Evolutionary conservation across 1,140 invertebrate species (phyloP).

Genomic region (Hycleus phaleratus): DNA sequence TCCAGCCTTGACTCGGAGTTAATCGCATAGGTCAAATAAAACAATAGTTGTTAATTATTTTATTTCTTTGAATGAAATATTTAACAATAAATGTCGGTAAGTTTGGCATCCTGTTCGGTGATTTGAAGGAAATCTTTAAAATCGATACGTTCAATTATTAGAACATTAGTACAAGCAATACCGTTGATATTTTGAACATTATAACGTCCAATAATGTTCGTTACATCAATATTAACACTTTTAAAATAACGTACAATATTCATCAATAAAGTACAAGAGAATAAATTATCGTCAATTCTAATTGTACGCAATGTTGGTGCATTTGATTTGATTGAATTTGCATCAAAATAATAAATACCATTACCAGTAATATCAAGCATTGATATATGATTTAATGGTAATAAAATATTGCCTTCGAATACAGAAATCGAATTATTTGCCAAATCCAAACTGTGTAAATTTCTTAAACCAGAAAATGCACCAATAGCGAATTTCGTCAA

Average conservation of each 20-base stretch:
- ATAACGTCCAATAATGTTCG: slow-evolving; percentile 19
- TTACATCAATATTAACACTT: slow-evolving; percentile 23
- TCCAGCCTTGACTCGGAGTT: too few species aligned
- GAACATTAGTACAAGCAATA: slow-evolving; percentile 30
- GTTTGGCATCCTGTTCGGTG: neutral
- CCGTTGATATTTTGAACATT: slow-evolving; percentile 34
- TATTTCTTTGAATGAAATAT: too few species aligned
- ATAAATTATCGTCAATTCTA: slow-evolving; percentile 30
- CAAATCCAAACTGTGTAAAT: slow-evolving; percentile 28
- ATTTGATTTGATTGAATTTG: slow-evolving; percentile 18
- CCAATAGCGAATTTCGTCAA: slow-evolving; percentile 27
- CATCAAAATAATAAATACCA: slow-evolving; percentile 30
- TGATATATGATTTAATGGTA: slow-evolving; percentile 22
- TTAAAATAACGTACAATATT: slow-evolving; percentile 30
- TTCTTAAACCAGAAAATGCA: slow-evolving; percentile 30
- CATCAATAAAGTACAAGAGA: slow-evolving; percentile 24
- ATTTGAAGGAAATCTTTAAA: slow-evolving; percentile 7
- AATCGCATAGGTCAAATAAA: too few species aligned
- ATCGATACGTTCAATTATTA: neutral
- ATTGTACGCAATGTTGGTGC: slow-evolving; percentile 25
- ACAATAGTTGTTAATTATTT: too few species aligned
- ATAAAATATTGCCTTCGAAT: slow-evolving; percentile 24
- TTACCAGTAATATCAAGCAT: slow-evolving; percentile 32
- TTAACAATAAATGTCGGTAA: too few species aligned
- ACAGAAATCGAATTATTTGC: slow-evolving; percentile 26